Percentiles rank a stretch among this genome's conserved stretches.
Evolutionary conservation across 2,797 vertebrate genomes (phyloP).

Genomic region (Sternotherus odoratus): DNA sequence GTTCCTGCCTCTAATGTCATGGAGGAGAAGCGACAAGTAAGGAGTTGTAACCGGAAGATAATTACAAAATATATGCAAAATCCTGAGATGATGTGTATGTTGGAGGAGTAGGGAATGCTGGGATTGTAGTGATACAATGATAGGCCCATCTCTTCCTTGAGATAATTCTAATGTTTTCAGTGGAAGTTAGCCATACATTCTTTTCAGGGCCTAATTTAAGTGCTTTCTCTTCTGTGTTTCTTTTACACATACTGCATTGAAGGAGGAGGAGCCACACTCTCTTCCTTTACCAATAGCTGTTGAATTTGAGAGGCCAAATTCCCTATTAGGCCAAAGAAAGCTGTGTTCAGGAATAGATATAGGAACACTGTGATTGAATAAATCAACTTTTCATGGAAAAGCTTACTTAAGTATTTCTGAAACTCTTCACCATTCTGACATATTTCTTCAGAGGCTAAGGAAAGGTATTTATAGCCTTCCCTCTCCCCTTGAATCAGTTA

Average conservation of each 20-base stretch:
- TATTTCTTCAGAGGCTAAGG: not conserved
- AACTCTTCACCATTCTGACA: not conserved
- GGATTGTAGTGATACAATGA: fast-evolving
- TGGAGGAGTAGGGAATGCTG: not conserved
- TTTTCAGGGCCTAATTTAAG: not conserved
- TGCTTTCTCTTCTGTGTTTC: not conserved
- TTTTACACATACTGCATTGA: not conserved
- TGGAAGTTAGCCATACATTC: not conserved
- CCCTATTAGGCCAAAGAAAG: not conserved
- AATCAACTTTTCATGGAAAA: not conserved
- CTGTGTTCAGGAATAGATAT: not conserved
- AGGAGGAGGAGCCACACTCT: not conserved
- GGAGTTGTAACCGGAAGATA: not conserved
- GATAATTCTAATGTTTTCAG: not conserved
- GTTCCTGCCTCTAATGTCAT: not conserved
- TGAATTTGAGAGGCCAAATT: not conserved
- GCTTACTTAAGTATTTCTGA: not conserved
- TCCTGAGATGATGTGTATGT: fast-evolving
- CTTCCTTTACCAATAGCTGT: not conserved
- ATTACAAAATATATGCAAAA: not conserved
- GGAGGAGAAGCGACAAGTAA: not conserved
- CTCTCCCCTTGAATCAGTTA: constrained; percentile 23
- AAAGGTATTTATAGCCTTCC: not conserved
- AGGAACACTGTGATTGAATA: not conserved
- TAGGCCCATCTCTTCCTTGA: not conserved